These are phyloP conservation scores for Cynoglossus semilaevis DNA, from an alignment of 2,113 vertebrate genomes.

Conservation along the genomic window DNA sequence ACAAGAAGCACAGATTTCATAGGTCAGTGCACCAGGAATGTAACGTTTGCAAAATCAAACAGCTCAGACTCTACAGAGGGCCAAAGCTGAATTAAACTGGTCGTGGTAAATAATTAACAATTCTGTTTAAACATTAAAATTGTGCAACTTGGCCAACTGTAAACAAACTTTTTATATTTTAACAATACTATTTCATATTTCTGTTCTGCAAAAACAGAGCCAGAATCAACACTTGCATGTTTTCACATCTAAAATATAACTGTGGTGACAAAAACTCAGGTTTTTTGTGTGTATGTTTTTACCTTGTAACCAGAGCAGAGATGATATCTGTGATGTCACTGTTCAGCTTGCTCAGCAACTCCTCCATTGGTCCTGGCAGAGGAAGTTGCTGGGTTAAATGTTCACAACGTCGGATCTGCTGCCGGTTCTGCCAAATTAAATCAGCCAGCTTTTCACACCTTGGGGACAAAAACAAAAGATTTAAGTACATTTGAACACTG, in stretches of 20 bases:
- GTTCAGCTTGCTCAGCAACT: conserved; percentile 87
- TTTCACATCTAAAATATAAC: no score
- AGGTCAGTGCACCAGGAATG: no score
- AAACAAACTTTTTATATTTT: background rate
- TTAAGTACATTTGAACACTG: background rate
- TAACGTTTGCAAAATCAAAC: background rate
- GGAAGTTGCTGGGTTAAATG: conserved; percentile 93
- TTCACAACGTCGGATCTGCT: conserved; percentile 91
- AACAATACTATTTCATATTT: no score
- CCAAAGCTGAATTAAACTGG: background rate
- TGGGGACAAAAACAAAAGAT: background rate
- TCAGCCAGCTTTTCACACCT: conserved; percentile 97
- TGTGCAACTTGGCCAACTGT: background rate
- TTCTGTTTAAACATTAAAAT: background rate
- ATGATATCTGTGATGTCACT: conserved; percentile 92
- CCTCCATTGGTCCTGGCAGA: conserved; percentile 87
- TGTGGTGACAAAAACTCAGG: no score
- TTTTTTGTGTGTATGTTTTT: background rate
- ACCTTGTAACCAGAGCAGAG: conserved; percentile 95
- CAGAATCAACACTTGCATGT: no score
- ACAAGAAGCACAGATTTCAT: no score
- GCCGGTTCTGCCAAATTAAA: conserved; percentile 95
- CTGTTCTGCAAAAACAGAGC: background rate
- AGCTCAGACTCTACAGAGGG: background rate
- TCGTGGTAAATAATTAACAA: background rate